Conservation (phyloP, 1,140 invertebrate genomes). For the Mylabris phalerata region DNA sequence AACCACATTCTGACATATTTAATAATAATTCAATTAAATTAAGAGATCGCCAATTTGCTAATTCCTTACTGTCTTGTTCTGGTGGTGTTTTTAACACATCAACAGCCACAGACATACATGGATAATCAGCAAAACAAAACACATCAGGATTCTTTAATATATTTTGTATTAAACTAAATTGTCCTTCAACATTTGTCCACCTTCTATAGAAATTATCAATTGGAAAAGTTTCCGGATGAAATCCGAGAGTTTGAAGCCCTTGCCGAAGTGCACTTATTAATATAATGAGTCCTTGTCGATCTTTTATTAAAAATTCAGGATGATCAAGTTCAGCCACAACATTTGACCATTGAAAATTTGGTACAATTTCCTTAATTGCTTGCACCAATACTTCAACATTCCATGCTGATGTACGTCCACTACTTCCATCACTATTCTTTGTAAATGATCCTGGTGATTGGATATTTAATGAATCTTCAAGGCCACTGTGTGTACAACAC, state of each 20-base stretch:
- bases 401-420: constrained; percentile 57
- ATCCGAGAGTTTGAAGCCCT: constrained; percentile 68
- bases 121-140: constrained; percentile 90
- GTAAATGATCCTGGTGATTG: constrained; percentile 46
- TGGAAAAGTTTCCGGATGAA: constrained; percentile 71
- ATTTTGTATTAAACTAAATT: constrained; percentile 80
- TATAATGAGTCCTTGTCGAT: constrained; percentile 74
- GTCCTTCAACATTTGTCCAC: constrained; percentile 90
- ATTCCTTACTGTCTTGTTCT: constrained; percentile 87
- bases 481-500: constrained; percentile 69
- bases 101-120: constrained; percentile 74
- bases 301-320: constrained; percentile 79
- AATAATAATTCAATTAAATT: constrained; percentile 85
- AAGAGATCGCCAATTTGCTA: constrained; percentile 84
- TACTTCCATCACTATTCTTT: constrained; percentile 37
- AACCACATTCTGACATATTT: constrained; percentile 78
- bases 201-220: constrained; percentile 80
- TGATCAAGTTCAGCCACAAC: constrained; percentile 87
- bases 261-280: constrained; percentile 72
- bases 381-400: constrained; percentile 90
- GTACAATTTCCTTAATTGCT: constrained; percentile 80
- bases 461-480: constrained; percentile 57
- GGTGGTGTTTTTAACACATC: constrained; percentile 88
- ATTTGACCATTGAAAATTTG: constrained; percentile 85
- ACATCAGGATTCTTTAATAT: constrained; percentile 87